A percentile compares a stretch with the other conserved stretches of the same genome.
These are phyloP conservation scores for Petrolisthes cinctipes DNA, from an alignment of 2,888 invertebrate species.

Conservation along the genomic window DNA sequence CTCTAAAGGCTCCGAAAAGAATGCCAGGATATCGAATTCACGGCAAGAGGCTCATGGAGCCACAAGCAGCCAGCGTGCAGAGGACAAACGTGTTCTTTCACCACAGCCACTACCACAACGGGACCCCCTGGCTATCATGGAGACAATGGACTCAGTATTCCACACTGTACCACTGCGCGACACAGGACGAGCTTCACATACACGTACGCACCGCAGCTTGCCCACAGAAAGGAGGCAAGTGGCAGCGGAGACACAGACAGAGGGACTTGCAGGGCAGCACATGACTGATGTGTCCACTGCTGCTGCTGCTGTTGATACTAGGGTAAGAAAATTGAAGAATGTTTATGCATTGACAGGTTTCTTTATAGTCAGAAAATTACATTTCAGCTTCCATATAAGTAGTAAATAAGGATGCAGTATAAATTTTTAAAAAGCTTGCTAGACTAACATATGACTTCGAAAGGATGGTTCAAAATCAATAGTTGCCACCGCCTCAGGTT, in stretches of 20 bases:
- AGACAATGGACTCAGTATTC: conserved; percentile 59
- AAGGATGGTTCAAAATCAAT: too few species aligned
- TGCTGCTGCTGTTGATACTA: background rate
- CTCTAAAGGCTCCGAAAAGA: conserved; percentile 8
- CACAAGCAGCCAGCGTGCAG: background rate
- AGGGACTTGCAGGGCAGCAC: conserved; percentile 1
- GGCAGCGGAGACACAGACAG: conserved; percentile 55
- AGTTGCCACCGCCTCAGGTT: too few species aligned
- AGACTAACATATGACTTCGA: too few species aligned
- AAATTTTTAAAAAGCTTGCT: too few species aligned
- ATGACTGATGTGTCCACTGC: background rate
- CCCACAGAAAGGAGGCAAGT: conserved; percentile 20
- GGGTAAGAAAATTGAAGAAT: too few species aligned
- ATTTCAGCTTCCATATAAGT: too few species aligned
- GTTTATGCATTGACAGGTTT: too few species aligned
- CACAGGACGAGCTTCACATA: too few species aligned
- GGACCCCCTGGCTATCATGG: conserved; percentile 62
- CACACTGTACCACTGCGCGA: conserved; percentile 55
- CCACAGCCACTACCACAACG: conserved; percentile 6
- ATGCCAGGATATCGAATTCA: background rate
- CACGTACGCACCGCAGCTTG: too few species aligned
- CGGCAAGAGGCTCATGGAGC: background rate
- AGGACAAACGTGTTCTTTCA: background rate
- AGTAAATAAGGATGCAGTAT: too few species aligned
- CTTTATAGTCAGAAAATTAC: too few species aligned